Base-by-base conservation (phyloP, 1,140 invertebrate species). In the Adoxophyes honmai region DNA sequence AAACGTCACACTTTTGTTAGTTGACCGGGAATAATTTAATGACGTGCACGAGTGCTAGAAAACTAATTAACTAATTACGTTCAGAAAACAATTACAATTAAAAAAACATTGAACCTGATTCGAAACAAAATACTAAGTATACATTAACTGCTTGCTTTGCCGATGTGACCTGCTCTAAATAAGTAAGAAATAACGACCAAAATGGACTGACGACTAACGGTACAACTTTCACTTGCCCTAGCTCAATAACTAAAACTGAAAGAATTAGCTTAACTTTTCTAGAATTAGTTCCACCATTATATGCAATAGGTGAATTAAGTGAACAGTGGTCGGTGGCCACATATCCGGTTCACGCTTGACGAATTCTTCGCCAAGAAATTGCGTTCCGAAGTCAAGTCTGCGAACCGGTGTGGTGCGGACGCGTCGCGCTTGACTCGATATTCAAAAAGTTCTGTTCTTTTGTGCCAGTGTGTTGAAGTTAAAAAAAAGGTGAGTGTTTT, bases 331-430 rank as follows among this genome's bases (percentile, higher is more conserved):
- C 34, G 14, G 16, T 48, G 42, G 42, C 18, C 42, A 48, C 42
- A 48, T 48, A 48, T 48, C 42, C 42, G 42, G 42, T 48, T 48
- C n/a, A 48, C 42, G 42, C 42, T 48, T 48, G 18, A 48, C 42
- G 42, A 48, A 48, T 48, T 48, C 42, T 48, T 48, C n/a, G 18
- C 42, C 42, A 48, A 28, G 10, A 10, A 13, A 0, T 48, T 48
- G 39, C 15, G 9, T 44, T 48, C 39, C 42, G 42, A 48, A 36
- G 42, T 48, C 8, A 48, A 48, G 42, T 48, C 11, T 10, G 6
- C 16, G 16, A 11, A 11, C 42, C 5, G 13, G 42, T 48, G 18
- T 10, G 42, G 42, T 48, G 11, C 16, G 42, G 42, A 48, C 42
- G 42, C 21, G 21, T 48, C n/a, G 42, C 42, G 1, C 21, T 6